A percentile compares a stretch with the other conserved stretches of the same genome.
These are phyloP conservation scores for Luscinia megarhynchos DNA, from an alignment of 2,797 vertebrate species.

Conservation along the genomic window DNA sequence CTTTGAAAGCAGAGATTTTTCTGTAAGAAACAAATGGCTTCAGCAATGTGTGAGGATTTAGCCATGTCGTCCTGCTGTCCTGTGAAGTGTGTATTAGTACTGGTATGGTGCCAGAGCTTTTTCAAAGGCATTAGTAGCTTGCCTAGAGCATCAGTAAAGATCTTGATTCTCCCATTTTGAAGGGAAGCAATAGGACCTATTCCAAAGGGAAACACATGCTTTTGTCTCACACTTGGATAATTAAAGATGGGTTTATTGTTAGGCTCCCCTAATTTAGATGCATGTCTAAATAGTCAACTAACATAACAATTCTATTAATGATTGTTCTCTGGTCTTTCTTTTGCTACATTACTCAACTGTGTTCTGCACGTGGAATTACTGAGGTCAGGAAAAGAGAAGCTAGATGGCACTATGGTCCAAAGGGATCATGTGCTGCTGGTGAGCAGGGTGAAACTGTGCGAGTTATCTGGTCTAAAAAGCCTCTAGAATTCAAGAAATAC, in stretches of 20 bases:
- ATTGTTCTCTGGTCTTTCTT: background rate
- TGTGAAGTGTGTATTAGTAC: background rate
- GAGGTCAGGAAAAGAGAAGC: constrained; percentile 53
- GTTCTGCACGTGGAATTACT: background rate
- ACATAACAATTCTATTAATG: background rate
- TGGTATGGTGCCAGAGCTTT: background rate
- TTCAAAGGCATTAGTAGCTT: background rate
- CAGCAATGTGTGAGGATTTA: background rate
- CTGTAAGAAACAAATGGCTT: background rate
- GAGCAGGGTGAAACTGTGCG: background rate
- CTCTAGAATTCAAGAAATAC: background rate
- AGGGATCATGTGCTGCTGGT: background rate
- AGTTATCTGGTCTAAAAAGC: background rate
- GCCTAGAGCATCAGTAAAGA: background rate
- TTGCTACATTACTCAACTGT: background rate
- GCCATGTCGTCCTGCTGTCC: background rate
- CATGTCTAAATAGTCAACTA: background rate
- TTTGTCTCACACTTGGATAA: background rate
- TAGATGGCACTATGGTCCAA: constrained; percentile 72
- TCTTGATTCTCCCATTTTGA: background rate
- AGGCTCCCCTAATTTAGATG: background rate
- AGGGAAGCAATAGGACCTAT: background rate
- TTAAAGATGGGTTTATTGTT: background rate
- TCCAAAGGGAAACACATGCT: background rate
- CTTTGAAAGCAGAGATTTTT: background rate